Evolutionary conservation across 2,888 invertebrate species (phyloP).

Genomic region (Chironomus tentans): DNA sequence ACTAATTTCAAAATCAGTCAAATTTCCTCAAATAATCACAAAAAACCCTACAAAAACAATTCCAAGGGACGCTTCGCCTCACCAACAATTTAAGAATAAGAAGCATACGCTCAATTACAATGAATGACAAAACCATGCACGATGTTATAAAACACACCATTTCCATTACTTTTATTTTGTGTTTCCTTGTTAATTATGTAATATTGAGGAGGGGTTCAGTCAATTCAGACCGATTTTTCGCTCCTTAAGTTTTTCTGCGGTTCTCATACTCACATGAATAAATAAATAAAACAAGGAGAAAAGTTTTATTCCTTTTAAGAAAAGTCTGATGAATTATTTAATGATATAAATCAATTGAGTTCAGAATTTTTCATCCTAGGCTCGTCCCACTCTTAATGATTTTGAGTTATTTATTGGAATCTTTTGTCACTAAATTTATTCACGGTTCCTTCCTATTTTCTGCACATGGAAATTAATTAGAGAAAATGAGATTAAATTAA

Average conservation of each 20-base stretch:
- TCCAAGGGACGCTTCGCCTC: too few species aligned
- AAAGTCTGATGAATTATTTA: constrained; percentile 11
- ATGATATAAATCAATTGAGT: constrained; percentile 9
- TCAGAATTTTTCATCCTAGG: too few species aligned
- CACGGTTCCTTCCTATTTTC: too few species aligned
- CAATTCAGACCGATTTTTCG: too few species aligned
- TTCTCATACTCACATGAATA: background rate
- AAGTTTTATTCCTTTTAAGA: background rate
- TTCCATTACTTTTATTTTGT: background rate
- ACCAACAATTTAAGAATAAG: background rate
- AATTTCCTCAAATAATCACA: too few species aligned
- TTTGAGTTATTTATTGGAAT: background rate
- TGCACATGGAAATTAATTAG: too few species aligned
- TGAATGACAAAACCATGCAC: constrained; percentile 13
- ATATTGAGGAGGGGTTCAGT: background rate
- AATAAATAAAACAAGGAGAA: background rate
- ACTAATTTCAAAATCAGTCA: too few species aligned
- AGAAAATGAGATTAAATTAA: too few species aligned
- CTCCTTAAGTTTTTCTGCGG: background rate
- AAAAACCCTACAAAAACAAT: too few species aligned
- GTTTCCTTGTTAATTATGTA: too few species aligned
- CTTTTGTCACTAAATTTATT: too few species aligned
- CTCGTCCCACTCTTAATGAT: background rate
- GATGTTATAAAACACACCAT: background rate
- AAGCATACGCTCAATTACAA: background rate